Percentiles rank a stretch among this genome's conserved stretches.
phyloP scores from a whole-genome alignment of 2,113 vertebrate species.

The Picathartes gymnocephalus region DNA sequence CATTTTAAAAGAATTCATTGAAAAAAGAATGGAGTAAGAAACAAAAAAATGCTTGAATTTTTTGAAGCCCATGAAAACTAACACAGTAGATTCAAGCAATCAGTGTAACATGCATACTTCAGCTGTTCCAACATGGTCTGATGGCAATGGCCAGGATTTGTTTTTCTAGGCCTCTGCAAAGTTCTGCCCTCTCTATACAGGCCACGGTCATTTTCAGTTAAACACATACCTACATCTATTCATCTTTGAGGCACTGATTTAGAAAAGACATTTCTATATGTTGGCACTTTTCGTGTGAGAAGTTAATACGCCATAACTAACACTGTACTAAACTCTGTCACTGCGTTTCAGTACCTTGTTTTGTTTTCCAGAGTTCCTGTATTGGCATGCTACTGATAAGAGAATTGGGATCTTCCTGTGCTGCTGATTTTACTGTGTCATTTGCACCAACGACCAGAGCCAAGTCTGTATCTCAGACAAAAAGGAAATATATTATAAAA shows the following conservation, averaged over 20 bases:
- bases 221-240: not conserved
- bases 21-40: not conserved
- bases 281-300: not conserved
- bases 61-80: not conserved
- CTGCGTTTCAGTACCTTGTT: not conserved
- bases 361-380: slow-evolving; percentile 8
- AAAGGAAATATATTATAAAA: slow-evolving; percentile 46
- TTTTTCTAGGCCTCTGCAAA: not conserved
- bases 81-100: not conserved
- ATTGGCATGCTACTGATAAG: not conserved
- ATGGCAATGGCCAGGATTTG: not conserved
- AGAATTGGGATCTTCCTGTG: slow-evolving; percentile 40
- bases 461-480: slow-evolving; percentile 51
- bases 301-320: not conserved
- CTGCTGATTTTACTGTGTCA: slow-evolving; percentile 47
- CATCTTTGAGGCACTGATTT: not conserved
- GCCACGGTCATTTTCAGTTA: not conserved
- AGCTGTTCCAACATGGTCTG: not conserved
- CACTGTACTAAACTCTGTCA: not conserved
- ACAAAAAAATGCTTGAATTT: not conserved
- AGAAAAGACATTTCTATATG: not conserved
- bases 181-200: not conserved
- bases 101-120: not conserved
- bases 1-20: not conserved
- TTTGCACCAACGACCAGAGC: slow-evolving; percentile 34